Evolutionary conservation across 2,888 invertebrate genomes (phyloP).

Genomic region (Clivina fossor): DNA sequence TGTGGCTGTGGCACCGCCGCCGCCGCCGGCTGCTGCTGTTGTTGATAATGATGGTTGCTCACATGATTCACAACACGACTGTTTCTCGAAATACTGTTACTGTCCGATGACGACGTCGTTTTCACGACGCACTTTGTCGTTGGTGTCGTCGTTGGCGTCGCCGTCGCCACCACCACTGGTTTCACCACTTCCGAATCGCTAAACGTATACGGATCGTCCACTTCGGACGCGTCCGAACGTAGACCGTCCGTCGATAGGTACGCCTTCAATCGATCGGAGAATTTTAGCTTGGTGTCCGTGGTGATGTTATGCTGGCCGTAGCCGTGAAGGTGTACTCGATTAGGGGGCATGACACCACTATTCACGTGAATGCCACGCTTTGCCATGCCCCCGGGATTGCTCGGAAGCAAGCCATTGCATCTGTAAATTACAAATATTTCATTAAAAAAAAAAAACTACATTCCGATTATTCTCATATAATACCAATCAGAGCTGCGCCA

Average conservation of each 20-base stretch:
- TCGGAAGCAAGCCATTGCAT: constrained; percentile 43
- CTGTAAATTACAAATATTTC: constrained; percentile 37
- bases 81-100: background rate
- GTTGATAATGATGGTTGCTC: constrained; percentile 13
- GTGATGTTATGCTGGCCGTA: too few species aligned
- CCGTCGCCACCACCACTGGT: constrained; percentile 2
- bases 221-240: constrained; percentile 41
- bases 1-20: too few species aligned
- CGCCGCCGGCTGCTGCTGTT: too few species aligned
- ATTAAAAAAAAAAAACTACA: too few species aligned
- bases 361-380: constrained; percentile 48
- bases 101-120: too few species aligned
- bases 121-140: constrained; percentile 1
- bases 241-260: constrained; percentile 39
- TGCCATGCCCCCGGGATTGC: constrained; percentile 36
- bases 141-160: background rate
- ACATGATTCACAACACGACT: constrained; percentile 20
- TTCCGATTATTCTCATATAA: too few species aligned
- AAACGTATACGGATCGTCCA: constrained; percentile 56
- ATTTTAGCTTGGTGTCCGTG: constrained; percentile 51
- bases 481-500: too few species aligned
- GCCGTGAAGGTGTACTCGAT: constrained; percentile 31
- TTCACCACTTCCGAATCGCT: constrained; percentile 50
- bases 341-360: constrained; percentile 42
- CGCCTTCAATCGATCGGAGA: constrained; percentile 54